A percentile compares a stretch with the other conserved stretches of the same genome.
Evolutionary conservation across 2,888 invertebrate genomes (phyloP).

Genomic region (Crossocerus cetratus): DNA sequence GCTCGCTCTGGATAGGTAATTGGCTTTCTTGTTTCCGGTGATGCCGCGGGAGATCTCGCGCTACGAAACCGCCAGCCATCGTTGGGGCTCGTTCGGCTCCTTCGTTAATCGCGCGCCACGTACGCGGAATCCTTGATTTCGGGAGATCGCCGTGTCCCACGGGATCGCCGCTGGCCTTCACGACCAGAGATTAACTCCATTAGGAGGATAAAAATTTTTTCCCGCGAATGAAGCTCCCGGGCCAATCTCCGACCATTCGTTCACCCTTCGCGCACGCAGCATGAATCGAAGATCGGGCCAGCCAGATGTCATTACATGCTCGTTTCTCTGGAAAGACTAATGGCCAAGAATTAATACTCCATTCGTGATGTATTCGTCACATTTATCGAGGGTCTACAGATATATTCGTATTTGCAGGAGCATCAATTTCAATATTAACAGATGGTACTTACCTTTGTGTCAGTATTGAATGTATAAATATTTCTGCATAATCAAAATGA

Average conservation of each 20-base stretch:
- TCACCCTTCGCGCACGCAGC: neutral
- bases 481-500: no score
- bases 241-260: conserved; percentile 9
- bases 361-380: no score
- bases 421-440: no score
- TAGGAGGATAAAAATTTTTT: conserved; percentile 58
- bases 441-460: no score
- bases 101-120: conserved; percentile 31
- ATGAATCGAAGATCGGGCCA: neutral
- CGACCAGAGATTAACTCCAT: conserved; percentile 55
- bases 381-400: no score
- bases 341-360: no score
- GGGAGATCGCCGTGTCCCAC: conserved; percentile 43
- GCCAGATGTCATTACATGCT: neutral
- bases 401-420: no score
- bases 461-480: no score
- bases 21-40: conserved; percentile 4
- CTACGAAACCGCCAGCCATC: neutral
- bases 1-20: neutral
- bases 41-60: neutral
- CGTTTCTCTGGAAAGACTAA: no score
- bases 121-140: conserved; percentile 35
- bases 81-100: conserved; percentile 15
- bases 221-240: conserved; percentile 24
- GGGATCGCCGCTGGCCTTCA: conserved; percentile 34